Evolutionary conservation across 2,888 invertebrate species (phyloP).

Genomic region (Nomada flava): DNA sequence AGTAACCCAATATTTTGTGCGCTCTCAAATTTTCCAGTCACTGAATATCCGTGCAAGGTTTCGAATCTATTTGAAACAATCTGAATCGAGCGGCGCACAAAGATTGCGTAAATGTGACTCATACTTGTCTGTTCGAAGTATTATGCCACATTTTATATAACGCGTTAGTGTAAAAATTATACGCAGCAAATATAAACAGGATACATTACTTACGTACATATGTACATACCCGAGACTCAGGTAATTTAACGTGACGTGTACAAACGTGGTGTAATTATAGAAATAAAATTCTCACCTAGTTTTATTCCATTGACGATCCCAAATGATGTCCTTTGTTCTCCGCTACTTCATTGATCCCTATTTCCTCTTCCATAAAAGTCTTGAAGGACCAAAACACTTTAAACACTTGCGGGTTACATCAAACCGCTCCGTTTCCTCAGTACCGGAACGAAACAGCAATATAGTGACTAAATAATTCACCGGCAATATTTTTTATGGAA

Average conservation of each 20-base stretch:
- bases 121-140: constrained; percentile 41
- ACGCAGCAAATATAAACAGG: constrained; percentile 21
- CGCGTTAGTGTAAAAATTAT: constrained; percentile 26
- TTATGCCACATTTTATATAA: constrained; percentile 65
- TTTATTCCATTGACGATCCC: not conserved
- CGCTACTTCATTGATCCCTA: not conserved
- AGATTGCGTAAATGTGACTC: constrained; percentile 65
- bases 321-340: not conserved
- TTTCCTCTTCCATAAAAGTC: not conserved
- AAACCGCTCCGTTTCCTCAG: not conserved
- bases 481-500: not conserved
- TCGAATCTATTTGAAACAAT: constrained; percentile 49
- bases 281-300: constrained; percentile 27
- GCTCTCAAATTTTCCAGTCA: constrained; percentile 54
- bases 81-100: constrained; percentile 43
- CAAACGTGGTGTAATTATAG: constrained; percentile 23
- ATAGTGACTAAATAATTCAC: not conserved
- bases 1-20: constrained; percentile 19
- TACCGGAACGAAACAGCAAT: not conserved
- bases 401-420: not conserved
- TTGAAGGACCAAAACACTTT: not conserved
- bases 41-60: constrained; percentile 43
- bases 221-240: constrained; percentile 25
- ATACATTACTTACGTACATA: not conserved
- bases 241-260: constrained; percentile 15